Evolutionary conservation across 2,113 vertebrate genomes (phyloP), one percentile per base, ranked within the genome.

Genomic region (Scomber scombrus): DNA sequence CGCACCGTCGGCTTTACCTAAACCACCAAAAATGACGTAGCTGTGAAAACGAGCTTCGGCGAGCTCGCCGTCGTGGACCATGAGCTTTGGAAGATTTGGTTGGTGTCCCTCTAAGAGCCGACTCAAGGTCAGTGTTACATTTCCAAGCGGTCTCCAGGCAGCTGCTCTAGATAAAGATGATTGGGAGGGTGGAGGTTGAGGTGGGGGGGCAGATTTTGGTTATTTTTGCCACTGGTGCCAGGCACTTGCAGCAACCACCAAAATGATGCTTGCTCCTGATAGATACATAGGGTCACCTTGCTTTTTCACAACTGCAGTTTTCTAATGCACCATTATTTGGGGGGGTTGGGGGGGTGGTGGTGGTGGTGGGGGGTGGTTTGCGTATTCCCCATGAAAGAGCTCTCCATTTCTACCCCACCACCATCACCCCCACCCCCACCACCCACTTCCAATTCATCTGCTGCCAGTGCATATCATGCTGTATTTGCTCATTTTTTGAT

Each of bases 61-160:
- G 46, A 16, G 56, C 52, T 61, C 23, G 23, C 23, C 23, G 57
- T 74, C 45, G 21, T 77, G 81, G 88, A 89, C 88, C 78, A 75
- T 13, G 18, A 62, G 71, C 58, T 61, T 31, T 72, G 62, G 77
- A 84, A 45, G 47, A 74, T 58, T 26, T 11, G 43, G 71, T 87
- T 74, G 74, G 70, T 66, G 69, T 63, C 60, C 62, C 76, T 88
- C 61, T 65, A 78, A 80, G 84, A 85, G 71, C 67, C 73, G 74
- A 85, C 86, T 91, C 92, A 93, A 94, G 93, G 91, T 94, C 92
- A 93, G 90, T 84, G 86, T 91, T 89, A 73, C 77, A 79, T 87
- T 71, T 92, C 64, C 71, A 72, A 67, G 64, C 76, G 74, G 75
- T 88, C 88, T 79, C 61, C 82, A 78, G 68, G 76, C 64, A 50